Base-by-base conservation (phyloP, 1,140 invertebrate species). In the Hyposmocoma kahamanoa region DNA sequence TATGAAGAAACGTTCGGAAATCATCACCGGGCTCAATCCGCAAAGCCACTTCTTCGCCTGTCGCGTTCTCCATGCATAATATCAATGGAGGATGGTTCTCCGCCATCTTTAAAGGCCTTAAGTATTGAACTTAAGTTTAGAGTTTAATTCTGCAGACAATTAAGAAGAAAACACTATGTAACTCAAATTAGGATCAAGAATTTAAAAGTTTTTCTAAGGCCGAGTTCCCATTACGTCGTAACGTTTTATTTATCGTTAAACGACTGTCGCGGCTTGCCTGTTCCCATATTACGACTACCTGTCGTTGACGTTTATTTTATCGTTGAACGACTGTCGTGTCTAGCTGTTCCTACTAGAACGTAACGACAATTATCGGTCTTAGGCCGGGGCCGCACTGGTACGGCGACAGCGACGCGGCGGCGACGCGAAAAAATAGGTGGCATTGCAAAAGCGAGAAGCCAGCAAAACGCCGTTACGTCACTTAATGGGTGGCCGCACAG, bases 41-140 rank as follows among this genome's bases (percentile, higher is more conserved):
- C 22, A 84, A 43, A 0, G 69, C 41, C 9, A 84, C 75, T 51
- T 84, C 75, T 47, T 84, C 70, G 11, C 79, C 77, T 5, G 66
- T 56, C 1, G 62, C 60, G 49, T 81, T 79, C 45, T 81, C 73
- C 75, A 81, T 67, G 46, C 78, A 82, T 13, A 84, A 57, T 9
- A 82, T 56, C 30, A 84, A 36, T 0, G 80, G 78, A 6, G 54
- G 50, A 10, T 34, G 9, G 6, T 69, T 67, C 10, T 53, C 38
- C 70, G 68, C 67, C 3, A 11, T 47, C 8, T 26, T 28, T 13
- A 15, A 36, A 4, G 13, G 15, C 6, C 11, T 5, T 6, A 26
- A 26, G 5, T 26, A 11, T 5, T 6, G 5, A 26, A 26, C 24
- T 26, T 11, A 26, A 6, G 11, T 5, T 26, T 5, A 26, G 5